Conservation (phyloP, 2,888 invertebrate genomes). For the Drosophila seclusa region DNA sequence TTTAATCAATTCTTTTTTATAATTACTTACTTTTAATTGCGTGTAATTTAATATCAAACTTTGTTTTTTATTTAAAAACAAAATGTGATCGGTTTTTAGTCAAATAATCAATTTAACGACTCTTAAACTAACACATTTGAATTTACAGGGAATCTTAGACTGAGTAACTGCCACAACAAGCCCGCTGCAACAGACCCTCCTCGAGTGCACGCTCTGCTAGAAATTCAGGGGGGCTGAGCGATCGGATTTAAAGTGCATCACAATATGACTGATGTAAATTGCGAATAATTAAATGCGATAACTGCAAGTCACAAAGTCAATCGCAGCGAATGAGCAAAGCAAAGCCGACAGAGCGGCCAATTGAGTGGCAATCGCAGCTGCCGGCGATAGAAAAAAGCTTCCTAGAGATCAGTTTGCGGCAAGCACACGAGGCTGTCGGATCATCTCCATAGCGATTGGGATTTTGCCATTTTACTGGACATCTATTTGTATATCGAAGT, state of each 20-base stretch:
- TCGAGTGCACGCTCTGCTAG: conserved; percentile 23
- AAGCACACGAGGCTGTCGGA: conserved; percentile 70
- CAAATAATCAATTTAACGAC: not conserved
- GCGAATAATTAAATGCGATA: conserved; percentile 66
- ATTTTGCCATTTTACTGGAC: not conserved
- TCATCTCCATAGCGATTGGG: conserved; percentile 27
- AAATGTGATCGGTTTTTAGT: too few relatives aligned
- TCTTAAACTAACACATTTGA: not conserved
- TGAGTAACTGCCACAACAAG: not conserved
- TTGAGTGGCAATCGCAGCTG: conserved; percentile 12
- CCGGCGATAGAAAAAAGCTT: conserved; percentile 20
- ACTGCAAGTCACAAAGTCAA: conserved; percentile 31
- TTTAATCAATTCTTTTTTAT: not conserved
- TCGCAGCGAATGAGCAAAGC: conserved; percentile 48
- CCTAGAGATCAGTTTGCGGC: conserved; percentile 50
- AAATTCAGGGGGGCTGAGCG: not conserved
- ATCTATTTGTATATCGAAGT: not conserved
- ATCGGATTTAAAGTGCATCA: conserved; percentile 30
- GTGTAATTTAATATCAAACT: not conserved
- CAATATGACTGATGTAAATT: conserved; percentile 57
- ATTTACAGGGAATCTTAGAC: conserved; percentile 1
- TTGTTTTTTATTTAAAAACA: not conserved
- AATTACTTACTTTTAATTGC: not conserved
- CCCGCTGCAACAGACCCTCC: conserved; percentile 2
- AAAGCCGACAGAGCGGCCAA: conserved; percentile 12